Evolutionary conservation across 1,140 invertebrate genomes (phyloP).

Genomic region (Schlechtendalia chinensis): DNA sequence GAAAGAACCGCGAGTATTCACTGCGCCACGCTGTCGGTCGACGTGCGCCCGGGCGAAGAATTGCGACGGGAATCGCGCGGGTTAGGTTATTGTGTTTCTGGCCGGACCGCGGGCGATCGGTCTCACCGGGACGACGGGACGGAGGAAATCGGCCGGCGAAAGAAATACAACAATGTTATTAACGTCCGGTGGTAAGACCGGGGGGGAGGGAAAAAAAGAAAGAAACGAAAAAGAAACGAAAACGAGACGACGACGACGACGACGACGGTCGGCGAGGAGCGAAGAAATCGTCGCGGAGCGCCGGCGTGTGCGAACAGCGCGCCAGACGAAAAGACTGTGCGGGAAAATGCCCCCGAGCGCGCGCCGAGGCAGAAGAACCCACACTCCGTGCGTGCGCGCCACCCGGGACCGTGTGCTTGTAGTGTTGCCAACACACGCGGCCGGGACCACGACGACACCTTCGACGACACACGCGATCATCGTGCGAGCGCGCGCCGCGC

Average conservation of each 20-base stretch:
- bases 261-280: too few species aligned
- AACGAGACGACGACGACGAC: neutral
- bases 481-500: neutral
- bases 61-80: too few species aligned
- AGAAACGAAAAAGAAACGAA: neutral
- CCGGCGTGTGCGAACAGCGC: conserved; percentile 48
- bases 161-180: too few species aligned
- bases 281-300: conserved; percentile 44
- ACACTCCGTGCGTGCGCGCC: conserved; percentile 26
- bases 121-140: too few species aligned
- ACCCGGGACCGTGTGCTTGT: conserved; percentile 38
- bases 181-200: too few species aligned
- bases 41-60: too few species aligned
- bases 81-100: too few species aligned
- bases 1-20: too few species aligned
- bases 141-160: too few species aligned
- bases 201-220: too few species aligned
- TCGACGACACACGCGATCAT: neutral
- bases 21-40: too few species aligned
- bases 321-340: conserved; percentile 50
- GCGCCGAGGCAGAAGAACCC: conserved; percentile 49
- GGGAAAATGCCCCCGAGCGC: conserved; percentile 49
- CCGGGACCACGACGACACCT: neutral
- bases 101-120: too few species aligned
- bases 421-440: conserved; percentile 39